A percentile compares a stretch with the other conserved stretches of the same genome.
Evolutionary conservation across 2,113 vertebrate species (phyloP).

Genomic region (Poicephalus gulielmi): DNA sequence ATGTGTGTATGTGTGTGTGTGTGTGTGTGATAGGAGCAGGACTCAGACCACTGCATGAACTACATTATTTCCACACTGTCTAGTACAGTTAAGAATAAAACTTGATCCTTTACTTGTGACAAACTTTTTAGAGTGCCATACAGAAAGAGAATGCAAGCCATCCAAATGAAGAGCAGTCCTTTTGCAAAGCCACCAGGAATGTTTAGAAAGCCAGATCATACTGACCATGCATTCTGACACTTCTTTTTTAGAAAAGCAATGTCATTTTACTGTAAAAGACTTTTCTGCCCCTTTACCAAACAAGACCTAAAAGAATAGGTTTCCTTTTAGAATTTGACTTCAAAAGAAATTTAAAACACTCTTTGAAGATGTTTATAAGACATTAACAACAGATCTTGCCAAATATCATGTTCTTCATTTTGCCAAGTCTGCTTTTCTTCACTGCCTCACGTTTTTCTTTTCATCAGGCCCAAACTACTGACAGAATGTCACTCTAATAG

Average conservation of each 20-base stretch:
- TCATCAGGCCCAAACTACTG: conserved; percentile 28
- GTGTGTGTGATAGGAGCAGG: background rate
- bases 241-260: background rate
- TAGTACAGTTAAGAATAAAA: background rate
- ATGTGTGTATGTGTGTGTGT: too few species aligned
- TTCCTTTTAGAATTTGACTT: background rate
- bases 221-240: background rate
- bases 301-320: background rate
- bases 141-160: background rate
- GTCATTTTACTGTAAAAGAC: background rate
- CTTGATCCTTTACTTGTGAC: background rate
- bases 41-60: background rate
- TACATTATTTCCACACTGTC: background rate
- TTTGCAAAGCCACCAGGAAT: background rate
- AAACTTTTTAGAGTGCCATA: background rate
- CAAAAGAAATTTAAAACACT: background rate
- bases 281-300: background rate
- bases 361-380: conserved; percentile 64
- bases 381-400: conserved; percentile 56
- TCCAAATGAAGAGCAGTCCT: background rate
- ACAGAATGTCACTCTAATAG: conserved; percentile 31
- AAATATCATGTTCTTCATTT: conserved; percentile 1
- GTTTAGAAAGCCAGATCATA: background rate
- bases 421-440: conserved; percentile 49
- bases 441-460: background rate